Conservation (phyloP, 2,888 invertebrate genomes). For the Notodonta ziczac region DNA sequence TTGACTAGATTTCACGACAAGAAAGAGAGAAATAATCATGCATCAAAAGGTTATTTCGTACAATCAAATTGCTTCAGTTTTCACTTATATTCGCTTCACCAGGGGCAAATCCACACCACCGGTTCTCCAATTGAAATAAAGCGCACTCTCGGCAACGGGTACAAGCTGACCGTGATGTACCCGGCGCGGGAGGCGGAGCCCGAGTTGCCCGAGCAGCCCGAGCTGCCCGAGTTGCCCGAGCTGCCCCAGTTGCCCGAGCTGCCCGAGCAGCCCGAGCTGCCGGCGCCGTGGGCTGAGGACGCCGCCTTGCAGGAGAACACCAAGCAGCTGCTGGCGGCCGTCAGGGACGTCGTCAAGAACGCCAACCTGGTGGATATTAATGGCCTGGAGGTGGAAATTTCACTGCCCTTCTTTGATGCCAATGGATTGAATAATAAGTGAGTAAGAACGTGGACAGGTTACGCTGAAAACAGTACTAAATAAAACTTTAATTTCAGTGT, state of each 20-base stretch:
- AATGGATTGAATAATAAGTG: slow-evolving; percentile 81
- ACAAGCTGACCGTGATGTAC: slow-evolving; percentile 78
- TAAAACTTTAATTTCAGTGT: too few species aligned
- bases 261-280: too few species aligned
- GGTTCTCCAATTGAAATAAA: slow-evolving; percentile 85
- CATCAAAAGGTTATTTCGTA: too few species aligned
- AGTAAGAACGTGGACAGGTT: slow-evolving; percentile 41
- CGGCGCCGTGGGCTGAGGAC: slow-evolving; percentile 23
- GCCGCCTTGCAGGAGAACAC: slow-evolving; percentile 58
- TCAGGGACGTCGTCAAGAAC: slow-evolving; percentile 73
- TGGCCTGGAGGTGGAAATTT: slow-evolving; percentile 69
- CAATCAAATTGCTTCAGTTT: too few species aligned
- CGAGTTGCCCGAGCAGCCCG: slow-evolving; percentile 12
- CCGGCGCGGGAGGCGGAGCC: slow-evolving; percentile 32
- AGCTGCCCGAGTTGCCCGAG: too few species aligned
- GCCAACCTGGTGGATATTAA: slow-evolving; percentile 69
- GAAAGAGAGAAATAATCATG: too few species aligned
- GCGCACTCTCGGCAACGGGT: slow-evolving; percentile 82
- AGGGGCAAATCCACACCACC: slow-evolving; percentile 84
- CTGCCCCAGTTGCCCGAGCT: too few species aligned
- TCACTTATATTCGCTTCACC: slow-evolving; percentile 1
- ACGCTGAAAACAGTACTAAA: too few species aligned
- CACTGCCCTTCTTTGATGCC: slow-evolving; percentile 79
- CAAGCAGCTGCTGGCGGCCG: slow-evolving; percentile 66
- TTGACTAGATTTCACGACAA: too few species aligned